A percentile compares a stretch with the other conserved stretches of the same genome.
These are phyloP conservation scores for Lepidothrix coronata DNA, from an alignment of 2,113 vertebrate genomes.

Conservation along the genomic window DNA sequence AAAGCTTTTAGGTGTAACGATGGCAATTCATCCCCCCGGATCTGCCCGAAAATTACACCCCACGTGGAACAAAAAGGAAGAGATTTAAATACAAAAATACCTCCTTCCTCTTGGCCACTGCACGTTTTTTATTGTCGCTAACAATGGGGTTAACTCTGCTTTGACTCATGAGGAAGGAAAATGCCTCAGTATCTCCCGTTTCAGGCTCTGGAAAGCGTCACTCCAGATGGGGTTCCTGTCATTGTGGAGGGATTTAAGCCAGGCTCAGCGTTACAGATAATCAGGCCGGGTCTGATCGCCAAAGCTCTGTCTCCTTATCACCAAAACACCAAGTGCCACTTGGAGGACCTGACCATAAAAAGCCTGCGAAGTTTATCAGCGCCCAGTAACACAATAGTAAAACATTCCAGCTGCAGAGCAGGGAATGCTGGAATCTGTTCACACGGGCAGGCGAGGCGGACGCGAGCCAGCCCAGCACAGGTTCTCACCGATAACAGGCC, in stretches of 20 bases:
- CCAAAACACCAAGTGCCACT: constrained; percentile 54
- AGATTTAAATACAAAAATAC: constrained; percentile 16
- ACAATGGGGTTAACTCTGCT: constrained; percentile 54
- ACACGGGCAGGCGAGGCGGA: constrained; percentile 60
- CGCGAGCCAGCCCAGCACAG: constrained; percentile 44
- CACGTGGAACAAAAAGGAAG: background rate
- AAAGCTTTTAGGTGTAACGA: background rate
- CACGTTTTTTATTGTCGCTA: background rate
- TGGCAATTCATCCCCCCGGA: background rate
- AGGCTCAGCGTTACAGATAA: constrained; percentile 61
- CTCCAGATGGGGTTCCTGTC: constrained; percentile 67
- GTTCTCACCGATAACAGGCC: constrained; percentile 41
- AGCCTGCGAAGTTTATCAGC: constrained; percentile 67
- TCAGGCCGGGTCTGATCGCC: constrained; percentile 37
- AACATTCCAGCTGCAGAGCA: constrained; percentile 47
- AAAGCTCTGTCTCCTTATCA: constrained; percentile 74
- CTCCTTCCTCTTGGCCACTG: background rate
- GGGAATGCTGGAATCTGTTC: constrained; percentile 81
- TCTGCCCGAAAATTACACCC: background rate
- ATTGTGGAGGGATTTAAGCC: constrained; percentile 53
- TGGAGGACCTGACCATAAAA: constrained; percentile 72
- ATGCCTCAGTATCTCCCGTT: constrained; percentile 34
- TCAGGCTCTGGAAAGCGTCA: constrained; percentile 69
- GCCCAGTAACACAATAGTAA: constrained; percentile 29
- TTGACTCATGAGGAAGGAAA: constrained; percentile 57